These are phyloP conservation scores for Pinctada fucata DNA, from an alignment of 2,888 invertebrate species.

Conservation along the genomic window DNA sequence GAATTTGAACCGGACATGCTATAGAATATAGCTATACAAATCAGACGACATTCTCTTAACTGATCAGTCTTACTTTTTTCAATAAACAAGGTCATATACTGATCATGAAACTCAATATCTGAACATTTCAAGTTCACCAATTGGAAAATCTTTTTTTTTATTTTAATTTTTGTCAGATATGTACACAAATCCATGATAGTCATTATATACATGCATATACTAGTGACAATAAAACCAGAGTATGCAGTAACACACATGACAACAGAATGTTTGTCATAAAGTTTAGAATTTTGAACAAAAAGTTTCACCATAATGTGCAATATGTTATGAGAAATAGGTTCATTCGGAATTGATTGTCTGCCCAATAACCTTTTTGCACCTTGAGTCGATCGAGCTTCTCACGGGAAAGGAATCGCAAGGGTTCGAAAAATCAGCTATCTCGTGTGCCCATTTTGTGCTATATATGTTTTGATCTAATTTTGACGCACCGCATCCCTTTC, in stretches of 20 bases:
- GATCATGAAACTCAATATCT: conserved; percentile 9
- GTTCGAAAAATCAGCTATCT: too few relatives aligned
- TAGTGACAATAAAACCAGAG: neutral
- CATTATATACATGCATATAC: too few relatives aligned
- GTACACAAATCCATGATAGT: too few relatives aligned
- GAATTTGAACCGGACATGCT: conserved; percentile 2
- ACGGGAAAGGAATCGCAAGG: conserved; percentile 11
- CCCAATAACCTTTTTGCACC: conserved; percentile 9
- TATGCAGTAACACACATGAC: neutral
- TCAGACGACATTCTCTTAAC: conserved; percentile 3
- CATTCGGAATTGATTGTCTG: conserved; percentile 1
- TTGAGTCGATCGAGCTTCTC: neutral
- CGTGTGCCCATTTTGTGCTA: too few relatives aligned
- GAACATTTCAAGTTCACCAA: conserved; percentile 7
- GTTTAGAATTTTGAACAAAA: neutral
- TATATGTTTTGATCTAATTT: too few relatives aligned
- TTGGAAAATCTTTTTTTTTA: neutral
- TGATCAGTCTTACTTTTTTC: conserved; percentile 7
- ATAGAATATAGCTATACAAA: neutral
- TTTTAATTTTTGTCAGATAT: neutral
- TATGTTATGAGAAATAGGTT: conserved; percentile 20
- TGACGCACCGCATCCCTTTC: too few relatives aligned
- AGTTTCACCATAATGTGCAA: neutral
- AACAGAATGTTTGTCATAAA: neutral
- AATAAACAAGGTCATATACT: conserved; percentile 1